Base-by-base conservation (phyloP, 30 jellyfish, hydroid and myxozoan species). In the Aurelia sp. region DNA sequence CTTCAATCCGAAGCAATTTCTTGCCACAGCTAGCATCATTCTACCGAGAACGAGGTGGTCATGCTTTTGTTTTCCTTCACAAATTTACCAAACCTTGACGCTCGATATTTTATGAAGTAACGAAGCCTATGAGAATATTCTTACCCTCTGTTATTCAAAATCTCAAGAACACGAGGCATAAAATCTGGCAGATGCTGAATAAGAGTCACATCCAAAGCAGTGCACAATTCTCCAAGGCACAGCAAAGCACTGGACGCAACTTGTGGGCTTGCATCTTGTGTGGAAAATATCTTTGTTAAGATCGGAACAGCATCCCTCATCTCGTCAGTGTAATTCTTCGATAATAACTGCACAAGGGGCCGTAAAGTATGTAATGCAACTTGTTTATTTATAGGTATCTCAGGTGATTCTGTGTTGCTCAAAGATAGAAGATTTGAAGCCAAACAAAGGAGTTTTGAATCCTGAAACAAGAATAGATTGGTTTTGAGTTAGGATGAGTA, bases 241-340 rank as follows among this genome's bases (percentile, higher is more conserved):
- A 89, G 83, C 70, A 94, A 74, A 0, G 97, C 97, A 80, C 91
- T 89, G 11, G 96, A 92, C 27, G 86, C 37, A 30, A 89, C 91
- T 40, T 61, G 87, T 16, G 68, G 40, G 41, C 69, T 73, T 27
- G 82, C 67, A 3, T 40, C 86, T 6, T 66, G 75, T 10, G 83
- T 30, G 27, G 86, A 41, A 21, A 67, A 62, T 23, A 80, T 7
- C 13, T 70, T 62, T 23, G 71, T 80, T 37, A 86, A 41, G 10
- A 67, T 71, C 3, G 94, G 92, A 17, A 89, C 94, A 16, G 74
- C 16, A 16, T 44, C 60, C 8, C 59, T 44, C 57, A 94, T 55
- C 20, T 70, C 70, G 6, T 79, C 95, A 6, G 71, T 41, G 15
- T 71, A 53, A 41, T 85, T 64, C 21, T 57, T 64, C 40, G 92